Conservation (phyloP, 2,888 invertebrate genomes). For the Agrypnus murinus region DNA sequence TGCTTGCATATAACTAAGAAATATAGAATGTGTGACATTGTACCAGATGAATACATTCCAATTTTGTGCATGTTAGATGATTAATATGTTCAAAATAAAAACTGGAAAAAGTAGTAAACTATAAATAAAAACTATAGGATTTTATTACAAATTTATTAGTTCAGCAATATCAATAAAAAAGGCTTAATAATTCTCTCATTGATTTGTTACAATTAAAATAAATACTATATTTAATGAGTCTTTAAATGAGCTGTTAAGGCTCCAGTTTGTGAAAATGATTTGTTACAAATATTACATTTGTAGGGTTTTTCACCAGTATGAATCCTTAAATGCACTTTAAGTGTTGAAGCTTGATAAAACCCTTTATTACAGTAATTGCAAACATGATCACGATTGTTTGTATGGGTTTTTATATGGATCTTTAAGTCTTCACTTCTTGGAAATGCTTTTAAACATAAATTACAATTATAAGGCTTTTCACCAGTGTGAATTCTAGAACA, state of each 20-base stretch:
- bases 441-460: constrained; percentile 66
- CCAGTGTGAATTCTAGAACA: constrained; percentile 69
- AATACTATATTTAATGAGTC: constrained; percentile 32
- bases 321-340: constrained; percentile 71
- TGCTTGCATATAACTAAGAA: too few species aligned
- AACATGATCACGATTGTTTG: constrained; percentile 52
- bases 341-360: constrained; percentile 72
- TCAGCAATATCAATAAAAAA: too few species aligned
- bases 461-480: constrained; percentile 70
- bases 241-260: constrained; percentile 54
- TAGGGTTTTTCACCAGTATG: constrained; percentile 67
- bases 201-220: too few species aligned
- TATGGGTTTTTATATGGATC: constrained; percentile 68
- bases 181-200: too few species aligned
- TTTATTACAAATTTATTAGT: too few species aligned
- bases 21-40: too few species aligned
- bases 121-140: too few species aligned
- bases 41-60: too few species aligned
- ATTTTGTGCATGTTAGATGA: too few species aligned
- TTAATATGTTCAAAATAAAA: too few species aligned
- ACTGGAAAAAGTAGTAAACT: too few species aligned
- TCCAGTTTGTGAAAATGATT: constrained; percentile 51
- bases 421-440: constrained; percentile 66
- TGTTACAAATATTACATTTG: constrained; percentile 49
- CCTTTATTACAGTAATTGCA: constrained; percentile 69